phyloP scores from a whole-genome alignment of 2,797 vertebrate genomes.

The Coregonus ussuriensis region DNA sequence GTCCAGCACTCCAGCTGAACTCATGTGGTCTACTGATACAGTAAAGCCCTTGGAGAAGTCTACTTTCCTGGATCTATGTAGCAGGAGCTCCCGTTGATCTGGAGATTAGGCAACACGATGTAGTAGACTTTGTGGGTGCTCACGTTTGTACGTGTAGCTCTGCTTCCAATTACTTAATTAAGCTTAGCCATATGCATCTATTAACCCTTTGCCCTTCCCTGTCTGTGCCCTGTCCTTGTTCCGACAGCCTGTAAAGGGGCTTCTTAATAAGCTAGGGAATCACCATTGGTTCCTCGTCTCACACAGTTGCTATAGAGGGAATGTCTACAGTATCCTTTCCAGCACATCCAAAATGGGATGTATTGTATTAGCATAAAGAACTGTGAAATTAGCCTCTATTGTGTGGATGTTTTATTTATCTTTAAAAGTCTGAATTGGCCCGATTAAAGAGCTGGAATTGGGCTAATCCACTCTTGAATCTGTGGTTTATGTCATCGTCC shows the following conservation, averaged over 20 bases:
- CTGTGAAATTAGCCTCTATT: slow-evolving; percentile 66
- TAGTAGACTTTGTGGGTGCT: background rate
- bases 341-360: slow-evolving; percentile 39
- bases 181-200: background rate
- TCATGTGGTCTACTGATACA: background rate
- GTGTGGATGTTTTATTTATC: slow-evolving; percentile 56
- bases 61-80: background rate
- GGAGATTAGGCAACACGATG: background rate
- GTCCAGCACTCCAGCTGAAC: background rate
- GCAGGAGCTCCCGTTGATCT: background rate
- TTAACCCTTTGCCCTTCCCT: background rate
- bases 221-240: background rate
- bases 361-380: slow-evolving; percentile 12
- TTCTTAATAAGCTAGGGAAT: background rate
- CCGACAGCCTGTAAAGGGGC: background rate
- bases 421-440: slow-evolving; percentile 65
- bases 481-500: slow-evolving; percentile 66
- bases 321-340: slow-evolving; percentile 14
- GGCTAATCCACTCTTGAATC: slow-evolving; percentile 59
- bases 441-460: slow-evolving; percentile 58
- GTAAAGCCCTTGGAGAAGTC: background rate
- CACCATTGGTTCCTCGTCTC: background rate
- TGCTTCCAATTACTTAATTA: background rate
- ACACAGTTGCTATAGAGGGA: background rate
- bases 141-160: background rate